Evolutionary conservation across 2,113 vertebrate genomes (phyloP).

Genomic region (Dicentrarchus labrax): DNA sequence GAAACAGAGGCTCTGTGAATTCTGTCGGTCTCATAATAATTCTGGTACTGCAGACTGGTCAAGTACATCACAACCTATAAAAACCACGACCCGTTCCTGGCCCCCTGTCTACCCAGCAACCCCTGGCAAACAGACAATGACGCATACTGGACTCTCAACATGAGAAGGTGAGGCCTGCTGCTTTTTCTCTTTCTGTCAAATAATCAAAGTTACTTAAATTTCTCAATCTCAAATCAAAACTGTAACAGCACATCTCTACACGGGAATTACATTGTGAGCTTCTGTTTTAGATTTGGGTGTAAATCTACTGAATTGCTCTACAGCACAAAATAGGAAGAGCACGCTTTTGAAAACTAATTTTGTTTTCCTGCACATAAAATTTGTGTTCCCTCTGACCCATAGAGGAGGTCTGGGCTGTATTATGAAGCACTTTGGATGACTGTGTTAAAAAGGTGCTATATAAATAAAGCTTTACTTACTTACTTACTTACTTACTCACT

Average conservation of each 20-base stretch:
- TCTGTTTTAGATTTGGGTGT: too few relatives aligned
- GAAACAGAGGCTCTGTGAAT: background rate
- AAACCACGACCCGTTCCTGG: slow-evolving; percentile 92
- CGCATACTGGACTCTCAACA: slow-evolving; percentile 93
- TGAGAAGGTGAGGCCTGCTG: slow-evolving; percentile 85
- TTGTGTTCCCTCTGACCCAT: background rate
- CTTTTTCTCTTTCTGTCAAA: background rate
- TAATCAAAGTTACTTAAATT: background rate
- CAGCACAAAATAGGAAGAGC: too few relatives aligned
- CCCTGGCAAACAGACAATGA: slow-evolving; percentile 94
- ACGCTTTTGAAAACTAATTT: background rate
- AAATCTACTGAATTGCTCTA: too few relatives aligned
- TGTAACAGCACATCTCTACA: too few relatives aligned
- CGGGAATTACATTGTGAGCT: background rate
- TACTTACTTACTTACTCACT: too few relatives aligned
- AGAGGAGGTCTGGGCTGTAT: background rate
- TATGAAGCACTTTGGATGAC: background rate
- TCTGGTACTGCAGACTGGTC: slow-evolving; percentile 84
- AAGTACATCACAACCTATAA: slow-evolving; percentile 92
- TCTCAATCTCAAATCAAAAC: background rate
- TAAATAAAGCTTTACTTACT: too few relatives aligned
- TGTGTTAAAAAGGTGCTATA: too few relatives aligned
- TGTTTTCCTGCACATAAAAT: background rate
- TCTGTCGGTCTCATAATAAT: background rate
- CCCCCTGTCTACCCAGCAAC: slow-evolving; percentile 93